Evolutionary conservation across 2,888 invertebrate genomes (phyloP).

Genomic region (Napeogenes inachia): DNA sequence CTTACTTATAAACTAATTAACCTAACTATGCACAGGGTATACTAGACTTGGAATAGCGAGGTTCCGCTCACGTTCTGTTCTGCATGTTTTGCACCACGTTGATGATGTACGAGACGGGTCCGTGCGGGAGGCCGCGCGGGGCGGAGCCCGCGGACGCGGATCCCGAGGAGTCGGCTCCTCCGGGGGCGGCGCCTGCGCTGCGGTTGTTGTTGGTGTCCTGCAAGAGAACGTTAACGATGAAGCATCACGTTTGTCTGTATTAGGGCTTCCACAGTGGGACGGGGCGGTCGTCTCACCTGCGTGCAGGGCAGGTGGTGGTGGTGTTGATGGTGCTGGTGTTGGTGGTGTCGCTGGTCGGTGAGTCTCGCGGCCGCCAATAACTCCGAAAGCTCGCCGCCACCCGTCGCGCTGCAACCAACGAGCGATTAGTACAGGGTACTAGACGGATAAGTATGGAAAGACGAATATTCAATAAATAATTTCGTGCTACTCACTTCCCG

Average conservation of each 20-base stretch:
- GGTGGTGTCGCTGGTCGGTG: slow-evolving; percentile 29
- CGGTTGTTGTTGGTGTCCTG: slow-evolving; percentile 47
- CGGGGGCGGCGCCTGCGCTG: slow-evolving; percentile 22
- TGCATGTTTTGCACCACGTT: slow-evolving; percentile 38
- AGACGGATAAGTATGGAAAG: not conserved
- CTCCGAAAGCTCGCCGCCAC: slow-evolving; percentile 29
- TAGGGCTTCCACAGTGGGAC: no score
- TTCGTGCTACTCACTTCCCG: slow-evolving; percentile 32
- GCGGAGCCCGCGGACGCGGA: slow-evolving; percentile 19
- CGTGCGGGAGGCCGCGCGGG: slow-evolving; percentile 17
- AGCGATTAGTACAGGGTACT: not conserved
- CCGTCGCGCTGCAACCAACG: slow-evolving; percentile 13
- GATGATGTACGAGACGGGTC: slow-evolving; percentile 35
- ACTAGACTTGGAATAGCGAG: not conserved
- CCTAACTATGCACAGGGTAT: not conserved
- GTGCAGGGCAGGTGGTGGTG: slow-evolving; percentile 30
- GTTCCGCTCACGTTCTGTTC: not conserved
- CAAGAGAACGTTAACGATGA: not conserved
- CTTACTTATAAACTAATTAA: not conserved
- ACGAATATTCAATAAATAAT: not conserved
- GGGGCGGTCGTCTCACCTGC: slow-evolving; percentile 32
- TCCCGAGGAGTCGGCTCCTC: slow-evolving; percentile 16
- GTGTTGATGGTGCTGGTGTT: slow-evolving; percentile 35
- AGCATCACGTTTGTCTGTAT: no score
- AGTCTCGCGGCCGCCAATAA: slow-evolving; percentile 39